Conservation (phyloP, 2,888 invertebrate genomes). For the Microplitis manilae region DNA sequence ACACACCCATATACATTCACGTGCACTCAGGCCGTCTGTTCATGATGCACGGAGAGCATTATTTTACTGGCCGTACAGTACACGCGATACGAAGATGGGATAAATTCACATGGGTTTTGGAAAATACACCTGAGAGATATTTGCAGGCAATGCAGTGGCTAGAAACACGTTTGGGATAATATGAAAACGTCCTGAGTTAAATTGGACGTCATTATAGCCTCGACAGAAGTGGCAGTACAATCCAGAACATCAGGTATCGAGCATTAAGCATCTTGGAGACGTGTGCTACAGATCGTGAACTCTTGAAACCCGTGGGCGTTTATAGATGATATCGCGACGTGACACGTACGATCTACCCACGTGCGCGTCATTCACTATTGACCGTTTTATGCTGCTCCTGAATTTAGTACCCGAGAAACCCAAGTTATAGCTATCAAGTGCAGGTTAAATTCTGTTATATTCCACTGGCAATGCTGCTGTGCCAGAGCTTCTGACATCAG, state of each 20-base stretch:
- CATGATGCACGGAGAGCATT: not conserved
- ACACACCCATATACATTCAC: constrained; percentile 29
- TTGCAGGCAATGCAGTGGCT: not conserved
- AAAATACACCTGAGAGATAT: not conserved
- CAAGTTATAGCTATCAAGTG: not conserved
- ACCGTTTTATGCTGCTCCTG: constrained; percentile 9
- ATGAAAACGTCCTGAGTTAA: constrained; percentile 7
- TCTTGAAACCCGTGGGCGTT: constrained; percentile 42
- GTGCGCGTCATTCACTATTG: constrained; percentile 35
- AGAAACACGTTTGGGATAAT: not conserved
- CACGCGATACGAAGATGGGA: not conserved
- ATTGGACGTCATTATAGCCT: constrained; percentile 14
- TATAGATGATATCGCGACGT: constrained; percentile 42
- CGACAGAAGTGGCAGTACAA: not conserved
- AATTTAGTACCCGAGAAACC: not conserved
- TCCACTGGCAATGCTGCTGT: not conserved
- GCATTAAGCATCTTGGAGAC: not conserved
- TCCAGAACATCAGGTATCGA: not conserved
- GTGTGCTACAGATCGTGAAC: constrained; percentile 21
- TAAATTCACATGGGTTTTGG: not conserved
- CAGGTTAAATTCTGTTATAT: not conserved
- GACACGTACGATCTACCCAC: constrained; percentile 43
- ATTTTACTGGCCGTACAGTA: not conserved
- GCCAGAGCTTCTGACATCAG: not conserved
- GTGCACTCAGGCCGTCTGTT: not conserved